Percentiles rank a stretch among this genome's conserved stretches.
Evolutionary conservation across 2,797 vertebrate species (phyloP).

Genomic region (Tiaroga cobitis): DNA sequence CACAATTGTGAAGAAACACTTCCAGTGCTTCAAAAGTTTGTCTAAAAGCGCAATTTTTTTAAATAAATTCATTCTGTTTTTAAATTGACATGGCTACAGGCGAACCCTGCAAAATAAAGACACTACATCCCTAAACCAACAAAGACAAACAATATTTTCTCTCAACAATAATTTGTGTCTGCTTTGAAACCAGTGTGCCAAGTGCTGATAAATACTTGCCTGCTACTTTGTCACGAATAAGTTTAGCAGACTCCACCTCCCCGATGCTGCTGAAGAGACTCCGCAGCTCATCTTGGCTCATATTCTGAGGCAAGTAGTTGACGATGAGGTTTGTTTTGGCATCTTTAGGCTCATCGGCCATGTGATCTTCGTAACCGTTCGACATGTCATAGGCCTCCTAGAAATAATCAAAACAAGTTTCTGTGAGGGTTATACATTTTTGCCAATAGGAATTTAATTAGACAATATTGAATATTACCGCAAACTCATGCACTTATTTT

Average conservation of each 20-base stretch:
- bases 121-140: not conserved
- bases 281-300: slow-evolving; percentile 96
- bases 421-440: not conserved
- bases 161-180: not conserved
- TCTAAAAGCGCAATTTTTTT: not conserved
- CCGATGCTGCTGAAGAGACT: slow-evolving; percentile 98
- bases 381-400: slow-evolving; percentile 92
- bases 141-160: not conserved
- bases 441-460: not conserved
- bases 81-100: not conserved
- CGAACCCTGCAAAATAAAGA: slow-evolving; percentile 12
- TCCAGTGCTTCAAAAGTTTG: not conserved
- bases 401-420: not conserved
- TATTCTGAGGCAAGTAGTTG: slow-evolving; percentile 98
- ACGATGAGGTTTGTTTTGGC: slow-evolving; percentile 97
- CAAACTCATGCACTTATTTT: not conserved
- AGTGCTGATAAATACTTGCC: slow-evolving; percentile 75
- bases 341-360: slow-evolving; percentile 95
- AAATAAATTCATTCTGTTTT: not conserved
- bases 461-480: not conserved
- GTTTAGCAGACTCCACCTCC: slow-evolving; percentile 96
- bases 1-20: slow-evolving; percentile 3
- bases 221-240: slow-evolving; percentile 98
- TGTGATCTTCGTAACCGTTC: slow-evolving; percentile 99
- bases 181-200: not conserved